Percentiles rank a stretch among this genome's conserved stretches.
Evolutionary conservation across 2,797 vertebrate genomes (phyloP).

Genomic region (Heteromormyrus szaboi): DNA sequence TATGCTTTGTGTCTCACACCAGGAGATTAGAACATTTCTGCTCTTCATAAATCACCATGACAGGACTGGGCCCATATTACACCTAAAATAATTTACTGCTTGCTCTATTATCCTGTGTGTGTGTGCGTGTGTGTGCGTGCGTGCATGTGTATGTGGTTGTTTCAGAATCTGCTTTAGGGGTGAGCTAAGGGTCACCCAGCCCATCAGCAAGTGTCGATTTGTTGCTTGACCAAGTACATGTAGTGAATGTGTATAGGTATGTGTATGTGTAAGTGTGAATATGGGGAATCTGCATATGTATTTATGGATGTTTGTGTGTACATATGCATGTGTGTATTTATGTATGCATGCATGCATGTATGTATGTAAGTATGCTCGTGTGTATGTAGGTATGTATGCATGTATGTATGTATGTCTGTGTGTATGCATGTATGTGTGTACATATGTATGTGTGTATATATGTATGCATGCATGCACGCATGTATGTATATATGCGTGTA

Average conservation of each 20-base stretch:
- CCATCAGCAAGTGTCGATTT: background rate
- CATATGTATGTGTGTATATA: background rate
- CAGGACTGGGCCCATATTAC: conserved; percentile 50
- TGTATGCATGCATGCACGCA: too few species aligned
- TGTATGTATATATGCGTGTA: background rate
- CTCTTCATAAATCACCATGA: conserved; percentile 61
- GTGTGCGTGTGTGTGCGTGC: background rate
- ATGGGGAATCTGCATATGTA: background rate
- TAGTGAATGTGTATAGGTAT: background rate
- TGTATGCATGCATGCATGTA: background rate
- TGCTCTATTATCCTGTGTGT: background rate
- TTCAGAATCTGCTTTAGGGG: background rate
- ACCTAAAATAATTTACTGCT: conserved; percentile 40
- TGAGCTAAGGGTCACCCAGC: background rate
- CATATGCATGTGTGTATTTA: too few species aligned
- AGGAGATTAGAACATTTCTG: conserved; percentile 52
- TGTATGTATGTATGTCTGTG: background rate
- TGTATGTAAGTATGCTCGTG: background rate
- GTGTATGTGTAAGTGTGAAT: background rate
- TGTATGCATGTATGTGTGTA: background rate
- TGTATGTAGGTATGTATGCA: background rate
- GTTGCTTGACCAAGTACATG: background rate
- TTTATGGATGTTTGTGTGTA: background rate
- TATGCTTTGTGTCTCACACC: conserved; percentile 27
- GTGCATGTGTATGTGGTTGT: background rate